Percentiles rank a stretch among this genome's conserved stretches.
Conservation (phyloP, 2,113 vertebrate species). For the Strix uralensis region DNA sequence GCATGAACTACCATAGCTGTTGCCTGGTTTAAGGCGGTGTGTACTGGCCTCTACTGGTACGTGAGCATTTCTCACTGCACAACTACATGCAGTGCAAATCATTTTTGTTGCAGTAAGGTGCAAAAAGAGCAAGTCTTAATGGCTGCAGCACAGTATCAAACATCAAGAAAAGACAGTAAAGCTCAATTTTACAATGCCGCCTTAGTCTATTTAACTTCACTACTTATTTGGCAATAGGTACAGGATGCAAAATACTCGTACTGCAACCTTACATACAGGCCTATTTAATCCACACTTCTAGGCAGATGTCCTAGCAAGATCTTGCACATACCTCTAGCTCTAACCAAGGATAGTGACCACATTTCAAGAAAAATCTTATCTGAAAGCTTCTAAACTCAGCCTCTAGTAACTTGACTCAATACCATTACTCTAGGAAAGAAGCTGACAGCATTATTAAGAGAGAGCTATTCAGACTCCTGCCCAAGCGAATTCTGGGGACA, state of each 20-base stretch:
- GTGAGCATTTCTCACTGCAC: too few species aligned
- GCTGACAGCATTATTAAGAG: too few species aligned
- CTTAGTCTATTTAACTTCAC: not conserved
- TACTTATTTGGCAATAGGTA: not conserved
- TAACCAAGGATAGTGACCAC: not conserved
- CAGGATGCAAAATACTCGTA: not conserved
- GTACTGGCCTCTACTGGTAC: too few species aligned
- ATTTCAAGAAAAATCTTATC: not conserved
- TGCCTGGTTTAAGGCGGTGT: too few species aligned
- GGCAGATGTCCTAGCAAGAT: not conserved
- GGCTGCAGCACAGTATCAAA: constrained; percentile 21
- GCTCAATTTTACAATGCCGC: constrained; percentile 12
- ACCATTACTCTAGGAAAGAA: too few species aligned
- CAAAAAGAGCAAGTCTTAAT: constrained; percentile 46
- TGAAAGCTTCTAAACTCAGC: too few species aligned
- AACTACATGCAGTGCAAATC: too few species aligned
- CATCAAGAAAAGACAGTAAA: constrained; percentile 2
- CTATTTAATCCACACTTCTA: not conserved
- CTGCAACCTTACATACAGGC: not conserved
- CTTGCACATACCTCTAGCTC: not conserved
- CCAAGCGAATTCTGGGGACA: too few species aligned
- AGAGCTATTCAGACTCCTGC: too few species aligned
- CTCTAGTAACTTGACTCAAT: too few species aligned
- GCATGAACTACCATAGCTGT: too few species aligned
- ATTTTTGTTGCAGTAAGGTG: not conserved